A percentile compares a stretch with the other conserved stretches of the same genome.
These are phyloP conservation scores for Ylistrum balloti DNA, from an alignment of 1,140 invertebrate genomes.

Conservation along the genomic window DNA sequence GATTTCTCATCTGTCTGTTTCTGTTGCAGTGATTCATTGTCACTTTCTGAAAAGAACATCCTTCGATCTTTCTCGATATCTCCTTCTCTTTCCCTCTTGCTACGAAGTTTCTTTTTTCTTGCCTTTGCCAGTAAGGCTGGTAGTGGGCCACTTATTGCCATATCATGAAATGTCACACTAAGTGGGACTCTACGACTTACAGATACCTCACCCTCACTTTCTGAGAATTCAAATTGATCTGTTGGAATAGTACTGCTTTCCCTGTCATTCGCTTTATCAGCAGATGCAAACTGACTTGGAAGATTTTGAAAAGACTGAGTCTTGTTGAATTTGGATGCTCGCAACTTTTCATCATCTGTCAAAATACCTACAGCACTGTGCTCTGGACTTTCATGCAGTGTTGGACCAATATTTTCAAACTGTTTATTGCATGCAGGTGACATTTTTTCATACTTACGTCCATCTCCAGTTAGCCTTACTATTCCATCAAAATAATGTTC, in stretches of 20 bases:
- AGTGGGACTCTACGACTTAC: constrained; percentile 47
- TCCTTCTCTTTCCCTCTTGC: background rate
- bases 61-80: background rate
- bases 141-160: constrained; percentile 59
- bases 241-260: constrained; percentile 46
- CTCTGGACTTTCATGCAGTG: constrained; percentile 13
- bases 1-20: background rate
- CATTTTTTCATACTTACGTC: constrained; percentile 33
- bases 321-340: background rate
- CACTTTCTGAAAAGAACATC: constrained; percentile 29
- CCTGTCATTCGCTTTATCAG: background rate
- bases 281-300: background rate
- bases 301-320: background rate
- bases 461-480: background rate
- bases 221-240: constrained; percentile 47
- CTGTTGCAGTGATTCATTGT: background rate
- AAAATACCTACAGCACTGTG: background rate
- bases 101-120: constrained; percentile 57
- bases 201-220: constrained; percentile 58
- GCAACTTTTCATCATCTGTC: background rate
- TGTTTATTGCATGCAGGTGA: background rate
- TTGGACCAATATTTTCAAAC: background rate
- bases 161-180: constrained; percentile 53
- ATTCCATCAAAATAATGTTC: background rate
- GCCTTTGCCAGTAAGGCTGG: constrained; percentile 61